These are phyloP conservation scores for Todiramphus saurophagus DNA, from an alignment of 2,113 vertebrate genomes.

Conservation along the genomic window DNA sequence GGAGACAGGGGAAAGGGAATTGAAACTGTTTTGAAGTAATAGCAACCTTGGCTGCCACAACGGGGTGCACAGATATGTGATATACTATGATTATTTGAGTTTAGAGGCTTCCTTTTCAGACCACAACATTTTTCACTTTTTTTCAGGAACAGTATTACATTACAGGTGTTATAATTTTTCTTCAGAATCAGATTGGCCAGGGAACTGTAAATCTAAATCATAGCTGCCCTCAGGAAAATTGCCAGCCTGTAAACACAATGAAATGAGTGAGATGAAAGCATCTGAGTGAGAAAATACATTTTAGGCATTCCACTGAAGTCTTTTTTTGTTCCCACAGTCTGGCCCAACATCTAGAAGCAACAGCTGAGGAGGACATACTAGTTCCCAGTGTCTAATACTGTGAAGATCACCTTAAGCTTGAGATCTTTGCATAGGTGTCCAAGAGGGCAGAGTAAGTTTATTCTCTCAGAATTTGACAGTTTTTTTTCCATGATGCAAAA, in stretches of 20 bases:
- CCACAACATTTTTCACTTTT: conserved; percentile 46
- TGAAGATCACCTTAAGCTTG: conserved; percentile 35
- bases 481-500: not conserved
- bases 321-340: conserved; percentile 73
- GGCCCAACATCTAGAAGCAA: conserved; percentile 37
- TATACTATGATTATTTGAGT: conserved; percentile 50
- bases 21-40: not conserved
- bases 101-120: conserved; percentile 54
- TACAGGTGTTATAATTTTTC: conserved; percentile 75
- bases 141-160: conserved; percentile 69
- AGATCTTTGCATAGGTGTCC: conserved; percentile 10
- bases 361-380: conserved; percentile 26
- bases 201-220: conserved; percentile 76
- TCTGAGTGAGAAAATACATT: conserved; percentile 75
- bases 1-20: not conserved
- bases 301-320: conserved; percentile 75
- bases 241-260: conserved; percentile 72
- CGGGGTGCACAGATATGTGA: not conserved
- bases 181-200: conserved; percentile 70
- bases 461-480: not conserved
- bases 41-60: not conserved
- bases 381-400: conserved; percentile 59
- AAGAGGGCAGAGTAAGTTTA: not conserved
- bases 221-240: conserved; percentile 74
- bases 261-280: conserved; percentile 75